These are phyloP conservation scores for Brachypodius melanocephalos DNA, from an alignment of 2,113 vertebrate species.

Conservation along the genomic window DNA sequence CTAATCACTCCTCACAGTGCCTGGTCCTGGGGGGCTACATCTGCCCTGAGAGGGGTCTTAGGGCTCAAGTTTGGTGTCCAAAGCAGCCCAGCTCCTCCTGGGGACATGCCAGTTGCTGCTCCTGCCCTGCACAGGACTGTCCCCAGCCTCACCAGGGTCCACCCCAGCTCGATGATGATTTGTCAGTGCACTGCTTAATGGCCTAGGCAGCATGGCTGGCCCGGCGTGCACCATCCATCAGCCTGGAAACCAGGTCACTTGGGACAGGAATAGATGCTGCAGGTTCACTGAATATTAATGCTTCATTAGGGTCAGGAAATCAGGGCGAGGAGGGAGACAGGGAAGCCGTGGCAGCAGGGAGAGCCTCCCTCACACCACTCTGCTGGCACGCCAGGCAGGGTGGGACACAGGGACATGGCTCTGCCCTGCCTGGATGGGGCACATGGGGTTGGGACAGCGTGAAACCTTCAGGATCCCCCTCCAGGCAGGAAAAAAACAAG, in stretches of 20 bases:
- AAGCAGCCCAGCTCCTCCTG: neutral
- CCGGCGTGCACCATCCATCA: slow-evolving; percentile 1
- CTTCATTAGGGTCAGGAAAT: slow-evolving; percentile 60
- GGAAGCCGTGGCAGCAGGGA: neutral
- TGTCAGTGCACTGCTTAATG: neutral
- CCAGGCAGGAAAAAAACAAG: neutral
- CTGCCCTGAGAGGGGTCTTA: neutral
- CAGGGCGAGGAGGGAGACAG: neutral
- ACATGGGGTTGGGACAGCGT: rapidly evolving
- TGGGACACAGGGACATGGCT: neutral
- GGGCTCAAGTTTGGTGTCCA: neutral
- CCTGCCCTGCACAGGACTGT: neutral
- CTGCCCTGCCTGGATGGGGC: neutral
- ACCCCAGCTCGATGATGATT: neutral
- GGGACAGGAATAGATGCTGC: slow-evolving; percentile 64
- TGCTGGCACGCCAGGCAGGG: rapidly evolving
- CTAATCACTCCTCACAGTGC: neutral
- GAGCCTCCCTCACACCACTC: neutral
- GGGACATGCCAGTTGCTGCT: rapidly evolving
- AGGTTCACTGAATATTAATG: slow-evolving; percentile 67
- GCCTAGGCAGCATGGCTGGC: neutral
- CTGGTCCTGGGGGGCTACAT: neutral
- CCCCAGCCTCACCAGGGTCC: neutral
- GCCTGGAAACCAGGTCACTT: slow-evolving; percentile 62
- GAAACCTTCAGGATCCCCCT: neutral